Evolutionary conservation across 1,140 invertebrate species (phyloP).

Genomic region (Homarus americanus): DNA sequence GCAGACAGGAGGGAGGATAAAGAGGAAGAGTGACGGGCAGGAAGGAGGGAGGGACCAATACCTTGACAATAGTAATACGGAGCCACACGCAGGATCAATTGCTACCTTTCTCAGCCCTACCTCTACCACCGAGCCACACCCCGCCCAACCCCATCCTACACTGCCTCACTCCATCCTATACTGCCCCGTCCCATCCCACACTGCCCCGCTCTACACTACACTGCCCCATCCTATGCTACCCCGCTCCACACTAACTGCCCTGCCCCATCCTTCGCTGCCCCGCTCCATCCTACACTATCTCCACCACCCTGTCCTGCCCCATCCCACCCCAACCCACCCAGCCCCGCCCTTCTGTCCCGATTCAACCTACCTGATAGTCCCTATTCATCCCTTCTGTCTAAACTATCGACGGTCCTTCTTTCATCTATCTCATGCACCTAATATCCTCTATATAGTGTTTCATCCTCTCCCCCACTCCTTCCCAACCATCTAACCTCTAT

Average conservation of each 20-base stretch:
- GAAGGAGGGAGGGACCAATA: neutral
- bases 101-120: neutral
- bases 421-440: too few species aligned
- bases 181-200: neutral
- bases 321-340: too few species aligned
- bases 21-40: neutral
- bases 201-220: neutral
- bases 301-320: neutral
- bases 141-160: neutral
- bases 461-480: too few species aligned
- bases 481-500: too few species aligned
- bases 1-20: neutral
- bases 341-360: too few species aligned
- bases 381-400: too few species aligned
- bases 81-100: neutral
- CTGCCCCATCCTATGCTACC: neutral
- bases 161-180: neutral
- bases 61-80: slow-evolving; percentile 3
- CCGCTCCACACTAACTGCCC: neutral
- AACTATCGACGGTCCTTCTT: too few species aligned
- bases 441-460: too few species aligned
- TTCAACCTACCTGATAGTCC: too few species aligned
- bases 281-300: neutral
- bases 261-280: neutral
- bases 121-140: neutral